These are phyloP conservation scores for Leiothrix lutea DNA, from an alignment of 2,113 vertebrate species.

Conservation along the genomic window DNA sequence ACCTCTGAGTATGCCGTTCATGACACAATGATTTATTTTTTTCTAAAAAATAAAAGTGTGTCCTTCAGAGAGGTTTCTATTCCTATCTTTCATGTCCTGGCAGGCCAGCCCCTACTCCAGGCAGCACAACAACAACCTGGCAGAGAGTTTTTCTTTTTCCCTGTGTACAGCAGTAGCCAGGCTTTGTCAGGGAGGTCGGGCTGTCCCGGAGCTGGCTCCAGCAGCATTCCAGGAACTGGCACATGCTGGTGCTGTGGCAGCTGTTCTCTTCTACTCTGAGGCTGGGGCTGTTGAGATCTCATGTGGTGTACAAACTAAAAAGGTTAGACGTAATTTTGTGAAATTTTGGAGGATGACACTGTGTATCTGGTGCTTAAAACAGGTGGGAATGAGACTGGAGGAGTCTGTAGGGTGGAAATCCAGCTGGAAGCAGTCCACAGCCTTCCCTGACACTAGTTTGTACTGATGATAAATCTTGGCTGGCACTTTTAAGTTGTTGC, in stretches of 20 bases:
- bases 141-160: neutral
- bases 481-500: neutral
- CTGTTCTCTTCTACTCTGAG: neutral
- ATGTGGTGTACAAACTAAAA: neutral
- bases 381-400: neutral
- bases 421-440: neutral
- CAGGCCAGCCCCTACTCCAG: neutral
- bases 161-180: neutral
- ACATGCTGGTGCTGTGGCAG: fast-evolving
- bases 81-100: neutral
- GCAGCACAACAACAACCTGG: neutral
- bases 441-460: neutral
- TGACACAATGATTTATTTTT: neutral
- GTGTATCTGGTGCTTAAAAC: neutral
- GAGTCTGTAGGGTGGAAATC: neutral
- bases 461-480: neutral
- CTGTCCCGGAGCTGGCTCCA: neutral
- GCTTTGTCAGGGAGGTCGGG: neutral
- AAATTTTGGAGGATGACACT: neutral
- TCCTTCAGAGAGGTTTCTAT: neutral
- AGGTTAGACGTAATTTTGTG: neutral
- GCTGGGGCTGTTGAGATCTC: neutral
- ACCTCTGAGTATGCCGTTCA: neutral
- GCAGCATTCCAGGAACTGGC: constrained; percentile 15
- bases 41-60: neutral